Evolutionary conservation across 2,797 vertebrate species (phyloP).

Genomic region (Rallus crepitans): DNA sequence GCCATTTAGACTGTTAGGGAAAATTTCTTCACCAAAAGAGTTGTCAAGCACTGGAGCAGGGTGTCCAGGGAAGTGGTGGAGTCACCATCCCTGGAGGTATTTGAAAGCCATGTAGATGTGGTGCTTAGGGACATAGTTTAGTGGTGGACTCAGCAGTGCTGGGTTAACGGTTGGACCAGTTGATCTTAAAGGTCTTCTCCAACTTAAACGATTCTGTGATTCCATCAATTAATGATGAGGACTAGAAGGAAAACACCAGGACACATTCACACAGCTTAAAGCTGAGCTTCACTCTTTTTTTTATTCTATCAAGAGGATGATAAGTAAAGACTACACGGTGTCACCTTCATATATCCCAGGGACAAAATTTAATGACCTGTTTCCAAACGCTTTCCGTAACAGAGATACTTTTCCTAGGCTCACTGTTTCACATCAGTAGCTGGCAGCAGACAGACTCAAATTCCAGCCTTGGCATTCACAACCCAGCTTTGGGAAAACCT

Average conservation of each 20-base stretch:
- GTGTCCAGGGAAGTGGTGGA: neutral
- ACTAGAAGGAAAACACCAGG: neutral
- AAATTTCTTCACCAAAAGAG: neutral
- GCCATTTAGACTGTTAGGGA: neutral
- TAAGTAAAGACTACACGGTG: neutral
- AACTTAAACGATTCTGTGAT: neutral
- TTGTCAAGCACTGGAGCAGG: neutral
- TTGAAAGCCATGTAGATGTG: neutral
- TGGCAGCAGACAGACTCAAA: neutral
- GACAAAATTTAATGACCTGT: neutral
- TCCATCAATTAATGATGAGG: neutral
- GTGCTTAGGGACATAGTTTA: neutral
- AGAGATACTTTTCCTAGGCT: neutral
- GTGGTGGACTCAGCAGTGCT: neutral
- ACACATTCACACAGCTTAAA: neutral
- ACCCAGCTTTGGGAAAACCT: neutral
- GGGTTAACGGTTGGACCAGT: rapidly evolving
- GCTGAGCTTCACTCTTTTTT: neutral
- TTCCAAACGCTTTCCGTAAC: neutral
- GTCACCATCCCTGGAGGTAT: neutral
- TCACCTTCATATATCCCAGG: neutral
- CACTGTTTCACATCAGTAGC: neutral
- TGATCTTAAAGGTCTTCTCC: neutral
- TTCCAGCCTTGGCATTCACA: neutral
- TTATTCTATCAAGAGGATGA: neutral